Evolutionary conservation across 1,140 invertebrate species (phyloP).

Genomic region (Geopemphigus sp.): DNA sequence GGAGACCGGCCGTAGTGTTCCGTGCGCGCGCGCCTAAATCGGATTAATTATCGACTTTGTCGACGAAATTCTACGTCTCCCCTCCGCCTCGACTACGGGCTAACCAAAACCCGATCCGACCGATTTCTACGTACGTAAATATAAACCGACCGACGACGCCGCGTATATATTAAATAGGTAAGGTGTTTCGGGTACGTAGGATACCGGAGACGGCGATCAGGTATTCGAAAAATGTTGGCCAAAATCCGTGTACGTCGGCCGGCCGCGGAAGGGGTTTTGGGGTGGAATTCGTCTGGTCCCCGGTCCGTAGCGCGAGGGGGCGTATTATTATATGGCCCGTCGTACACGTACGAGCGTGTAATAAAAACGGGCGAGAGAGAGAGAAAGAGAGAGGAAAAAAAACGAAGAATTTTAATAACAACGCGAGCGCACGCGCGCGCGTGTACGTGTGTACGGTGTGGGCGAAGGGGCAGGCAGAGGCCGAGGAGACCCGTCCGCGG

Average conservation of each 20-base stretch:
- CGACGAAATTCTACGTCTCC: no score
- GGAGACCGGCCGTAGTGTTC: no score
- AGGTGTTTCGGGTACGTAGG: background rate
- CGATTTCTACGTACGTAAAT: no score
- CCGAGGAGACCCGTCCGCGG: background rate
- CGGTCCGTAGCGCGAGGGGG: no score
- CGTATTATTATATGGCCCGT: no score
- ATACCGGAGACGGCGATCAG: background rate
- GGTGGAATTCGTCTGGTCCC: background rate
- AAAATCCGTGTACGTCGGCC: background rate
- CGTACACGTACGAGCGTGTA: background rate
- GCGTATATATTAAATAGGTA: background rate
- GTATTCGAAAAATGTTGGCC: conserved; percentile 27
- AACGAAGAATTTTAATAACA: conserved; percentile 47
- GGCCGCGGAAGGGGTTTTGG: background rate
- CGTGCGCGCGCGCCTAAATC: no score
- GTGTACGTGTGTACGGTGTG: no score
- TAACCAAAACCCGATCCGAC: no score
- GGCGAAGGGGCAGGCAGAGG: no score
- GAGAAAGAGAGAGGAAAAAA: background rate
- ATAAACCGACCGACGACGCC: no score
- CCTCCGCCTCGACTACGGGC: no score
- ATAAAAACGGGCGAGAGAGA: background rate
- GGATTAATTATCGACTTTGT: no score
- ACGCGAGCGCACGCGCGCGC: conserved; percentile 22